These are phyloP conservation scores for Macheiramphus alcinus DNA, from an alignment of 2,113 vertebrate genomes.

Conservation along the genomic window DNA sequence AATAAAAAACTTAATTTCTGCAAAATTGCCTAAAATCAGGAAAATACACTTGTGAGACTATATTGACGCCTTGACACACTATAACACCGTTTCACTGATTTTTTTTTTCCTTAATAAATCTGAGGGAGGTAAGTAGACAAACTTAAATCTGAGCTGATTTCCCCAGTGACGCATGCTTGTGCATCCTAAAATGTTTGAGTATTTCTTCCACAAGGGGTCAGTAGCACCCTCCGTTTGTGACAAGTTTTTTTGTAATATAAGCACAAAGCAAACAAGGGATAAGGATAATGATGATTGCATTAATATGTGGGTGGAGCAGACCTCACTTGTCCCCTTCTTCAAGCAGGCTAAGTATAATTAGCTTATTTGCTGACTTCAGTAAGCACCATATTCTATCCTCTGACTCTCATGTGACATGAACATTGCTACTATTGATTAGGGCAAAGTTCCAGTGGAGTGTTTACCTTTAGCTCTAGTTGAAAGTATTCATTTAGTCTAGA, in stretches of 20 bases:
- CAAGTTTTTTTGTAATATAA: neutral
- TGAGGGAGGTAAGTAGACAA: neutral
- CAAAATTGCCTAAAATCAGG: neutral
- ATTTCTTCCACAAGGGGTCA: slow-evolving; percentile 62
- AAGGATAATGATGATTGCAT: slow-evolving; percentile 10
- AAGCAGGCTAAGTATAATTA: slow-evolving; percentile 34
- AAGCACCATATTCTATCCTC: slow-evolving; percentile 45
- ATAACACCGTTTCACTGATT: neutral
- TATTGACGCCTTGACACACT: neutral
- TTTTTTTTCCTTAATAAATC: neutral
- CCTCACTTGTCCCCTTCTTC: slow-evolving; percentile 24
- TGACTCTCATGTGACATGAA: slow-evolving; percentile 67
- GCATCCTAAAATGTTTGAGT: neutral
- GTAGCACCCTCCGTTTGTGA: neutral
- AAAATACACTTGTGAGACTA: neutral
- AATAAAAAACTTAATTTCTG: neutral
- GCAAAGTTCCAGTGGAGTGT: slow-evolving; percentile 77
- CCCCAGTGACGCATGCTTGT: rapidly evolving
- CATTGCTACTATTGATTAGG: slow-evolving; percentile 80
- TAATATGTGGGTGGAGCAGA: slow-evolving; percentile 11
- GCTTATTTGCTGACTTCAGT: slow-evolving; percentile 50
- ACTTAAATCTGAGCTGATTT: neutral
- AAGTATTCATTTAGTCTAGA: slow-evolving; percentile 42
- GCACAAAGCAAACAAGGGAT: slow-evolving; percentile 16
- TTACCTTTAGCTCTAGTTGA: slow-evolving; percentile 54